A percentile compares a stretch with the other conserved stretches of the same genome.
Conservation (phyloP, 2,113 vertebrate species). For the Hippocampus abdominalis region DNA sequence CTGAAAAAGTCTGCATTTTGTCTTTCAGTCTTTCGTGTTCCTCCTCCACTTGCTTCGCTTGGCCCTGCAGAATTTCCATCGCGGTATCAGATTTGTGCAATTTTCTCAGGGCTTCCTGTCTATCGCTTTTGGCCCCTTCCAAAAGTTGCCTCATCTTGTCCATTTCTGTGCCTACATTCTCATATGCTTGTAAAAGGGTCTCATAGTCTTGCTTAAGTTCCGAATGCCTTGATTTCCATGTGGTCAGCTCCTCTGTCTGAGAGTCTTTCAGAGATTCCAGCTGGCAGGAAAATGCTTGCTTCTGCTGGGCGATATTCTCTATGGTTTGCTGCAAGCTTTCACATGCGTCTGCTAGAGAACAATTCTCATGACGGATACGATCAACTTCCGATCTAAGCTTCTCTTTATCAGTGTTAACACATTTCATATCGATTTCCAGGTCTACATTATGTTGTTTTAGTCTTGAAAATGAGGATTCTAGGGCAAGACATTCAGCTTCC, state of each 20-base stretch:
- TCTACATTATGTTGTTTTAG: constrained; percentile 58
- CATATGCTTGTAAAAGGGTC: constrained; percentile 81
- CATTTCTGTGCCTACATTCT: constrained; percentile 83
- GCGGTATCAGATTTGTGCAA: constrained; percentile 66
- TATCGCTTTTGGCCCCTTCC: constrained; percentile 76
- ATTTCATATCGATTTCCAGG: constrained; percentile 37
- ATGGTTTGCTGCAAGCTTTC: constrained; percentile 85
- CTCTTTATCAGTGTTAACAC: constrained; percentile 55
- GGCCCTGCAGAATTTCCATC: constrained; percentile 61
- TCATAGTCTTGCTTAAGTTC: constrained; percentile 86
- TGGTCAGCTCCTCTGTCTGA: constrained; percentile 81
- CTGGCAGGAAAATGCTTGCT: constrained; percentile 83
- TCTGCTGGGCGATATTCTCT: constrained; percentile 84
- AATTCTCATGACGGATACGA: constrained; percentile 73
- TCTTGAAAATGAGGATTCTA: constrained; percentile 56
- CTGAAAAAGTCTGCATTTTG: constrained; percentile 60
- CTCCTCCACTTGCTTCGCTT: constrained; percentile 54
- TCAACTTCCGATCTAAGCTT: constrained; percentile 63
- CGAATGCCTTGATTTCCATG: constrained; percentile 80
- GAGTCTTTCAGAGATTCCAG: constrained; percentile 83
- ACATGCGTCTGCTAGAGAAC: constrained; percentile 78
- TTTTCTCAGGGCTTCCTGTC: constrained; percentile 75
- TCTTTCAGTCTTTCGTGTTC: constrained; percentile 70
- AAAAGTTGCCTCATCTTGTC: constrained; percentile 82
- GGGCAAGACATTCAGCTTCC: constrained; percentile 39